A percentile compares a stretch with the other conserved stretches of the same genome.
Evolutionary conservation across 2,113 vertebrate genomes (phyloP).

Genomic region (Scortum barcoo): DNA sequence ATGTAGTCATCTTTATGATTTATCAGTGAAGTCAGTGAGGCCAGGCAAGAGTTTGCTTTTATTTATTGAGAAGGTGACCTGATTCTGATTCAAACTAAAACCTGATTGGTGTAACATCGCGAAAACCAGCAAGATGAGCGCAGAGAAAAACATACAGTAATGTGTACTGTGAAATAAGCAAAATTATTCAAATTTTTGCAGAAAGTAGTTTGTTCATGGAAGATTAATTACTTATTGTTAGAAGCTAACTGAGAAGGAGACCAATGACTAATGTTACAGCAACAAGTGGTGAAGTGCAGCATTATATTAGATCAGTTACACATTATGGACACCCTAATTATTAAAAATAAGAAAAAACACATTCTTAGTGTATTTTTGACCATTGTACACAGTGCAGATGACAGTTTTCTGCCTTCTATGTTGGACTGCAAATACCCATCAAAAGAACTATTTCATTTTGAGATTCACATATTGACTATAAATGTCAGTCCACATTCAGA

Average conservation of each 20-base stretch:
- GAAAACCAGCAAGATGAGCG: neutral
- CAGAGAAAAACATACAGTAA: neutral
- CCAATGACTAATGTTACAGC: neutral
- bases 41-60: neutral
- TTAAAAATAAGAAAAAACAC: neutral
- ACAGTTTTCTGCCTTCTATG: neutral
- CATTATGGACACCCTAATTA: neutral
- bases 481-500: slow-evolving; percentile 15
- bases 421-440: neutral
- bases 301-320: neutral
- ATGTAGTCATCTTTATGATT: neutral
- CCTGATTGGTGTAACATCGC: neutral
- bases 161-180: no score
- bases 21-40: neutral
- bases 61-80: no score
- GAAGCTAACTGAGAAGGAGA: neutral
- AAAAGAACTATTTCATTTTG: neutral
- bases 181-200: no score
- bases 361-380: slow-evolving; percentile 2
- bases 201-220: neutral
- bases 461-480: neutral
- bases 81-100: no score
- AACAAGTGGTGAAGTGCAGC: neutral
- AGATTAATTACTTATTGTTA: no score
- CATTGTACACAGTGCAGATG: neutral